Evolutionary conservation across 2,888 invertebrate genomes (phyloP).

Genomic region (Xanthorhoe spadicearia): DNA sequence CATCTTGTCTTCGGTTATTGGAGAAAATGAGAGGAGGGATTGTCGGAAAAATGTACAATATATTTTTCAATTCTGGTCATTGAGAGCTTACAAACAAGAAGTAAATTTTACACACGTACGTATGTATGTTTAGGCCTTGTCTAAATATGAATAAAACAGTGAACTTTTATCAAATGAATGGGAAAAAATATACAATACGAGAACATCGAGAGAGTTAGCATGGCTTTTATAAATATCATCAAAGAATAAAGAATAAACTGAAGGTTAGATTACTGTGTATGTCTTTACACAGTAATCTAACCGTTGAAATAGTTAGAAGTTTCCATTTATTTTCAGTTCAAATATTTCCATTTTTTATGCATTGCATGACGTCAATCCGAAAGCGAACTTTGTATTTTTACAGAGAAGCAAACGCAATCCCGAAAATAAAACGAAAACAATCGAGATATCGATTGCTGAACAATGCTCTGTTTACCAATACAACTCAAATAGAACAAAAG

Average conservation of each 20-base stretch:
- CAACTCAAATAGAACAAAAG: slow-evolving; percentile 25
- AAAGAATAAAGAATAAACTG: no score
- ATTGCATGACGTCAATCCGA: slow-evolving; percentile 2
- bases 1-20: slow-evolving; percentile 35
- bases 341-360: background rate
- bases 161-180: no score
- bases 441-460: slow-evolving; percentile 20
- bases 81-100: no score
- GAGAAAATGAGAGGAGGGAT: slow-evolving; percentile 26
- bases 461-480: slow-evolving; percentile 19
- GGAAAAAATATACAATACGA: no score
- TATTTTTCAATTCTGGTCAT: background rate
- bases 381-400: slow-evolving; percentile 7
- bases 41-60: slow-evolving; percentile 12
- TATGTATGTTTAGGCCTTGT: no score
- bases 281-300: no score
- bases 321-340: no score
- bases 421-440: slow-evolving; percentile 10
- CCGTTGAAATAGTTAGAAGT: no score
- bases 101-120: no score
- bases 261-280: no score
- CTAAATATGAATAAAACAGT: no score
- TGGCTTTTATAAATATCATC: background rate
- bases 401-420: background rate
- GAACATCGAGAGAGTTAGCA: background rate